Percentiles rank a stretch among this genome's conserved stretches.
Conservation (phyloP, 2,888 invertebrate species). For the Eucera pruinosa region DNA sequence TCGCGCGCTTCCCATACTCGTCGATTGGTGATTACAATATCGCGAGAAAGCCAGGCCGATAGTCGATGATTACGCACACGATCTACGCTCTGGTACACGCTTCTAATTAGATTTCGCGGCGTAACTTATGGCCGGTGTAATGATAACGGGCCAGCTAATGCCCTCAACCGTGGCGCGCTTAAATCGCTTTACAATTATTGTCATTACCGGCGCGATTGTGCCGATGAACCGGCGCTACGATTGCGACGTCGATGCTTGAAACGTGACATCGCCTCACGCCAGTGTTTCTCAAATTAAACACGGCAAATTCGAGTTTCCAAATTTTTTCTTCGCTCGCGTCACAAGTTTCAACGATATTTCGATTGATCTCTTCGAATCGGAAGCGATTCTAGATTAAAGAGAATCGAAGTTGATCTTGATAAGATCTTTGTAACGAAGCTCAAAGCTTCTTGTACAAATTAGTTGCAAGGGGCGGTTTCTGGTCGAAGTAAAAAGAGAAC, state of each 20-base stretch:
- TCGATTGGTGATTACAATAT: conserved; percentile 39
- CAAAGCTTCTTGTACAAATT: no score
- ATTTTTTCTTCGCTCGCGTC: no score
- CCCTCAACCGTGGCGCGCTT: conserved; percentile 50
- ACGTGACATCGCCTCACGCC: conserved; percentile 28
- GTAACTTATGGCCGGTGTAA: conserved; percentile 64
- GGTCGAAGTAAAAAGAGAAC: no score
- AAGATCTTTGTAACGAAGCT: no score
- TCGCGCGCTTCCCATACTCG: no score
- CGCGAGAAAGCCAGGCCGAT: conserved; percentile 26
- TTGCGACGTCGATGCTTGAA: conserved; percentile 45
- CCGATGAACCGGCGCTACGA: conserved; percentile 39
- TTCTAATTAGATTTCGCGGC: conserved; percentile 65
- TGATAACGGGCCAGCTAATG: conserved; percentile 63
- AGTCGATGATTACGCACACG: conserved; percentile 47
- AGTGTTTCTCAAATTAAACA: conserved; percentile 45
- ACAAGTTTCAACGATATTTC: no score
- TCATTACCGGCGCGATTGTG: conserved; percentile 51
- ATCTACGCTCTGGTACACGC: conserved; percentile 35
- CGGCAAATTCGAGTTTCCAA: no score
- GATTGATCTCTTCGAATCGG: no score
- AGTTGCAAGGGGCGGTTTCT: no score
- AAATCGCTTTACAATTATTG: conserved; percentile 66
- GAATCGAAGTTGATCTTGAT: no score
- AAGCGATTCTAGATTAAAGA: no score